Evolutionary conservation across 1,140 invertebrate genomes (phyloP).

Genomic region (Trichonephila clavata): DNA sequence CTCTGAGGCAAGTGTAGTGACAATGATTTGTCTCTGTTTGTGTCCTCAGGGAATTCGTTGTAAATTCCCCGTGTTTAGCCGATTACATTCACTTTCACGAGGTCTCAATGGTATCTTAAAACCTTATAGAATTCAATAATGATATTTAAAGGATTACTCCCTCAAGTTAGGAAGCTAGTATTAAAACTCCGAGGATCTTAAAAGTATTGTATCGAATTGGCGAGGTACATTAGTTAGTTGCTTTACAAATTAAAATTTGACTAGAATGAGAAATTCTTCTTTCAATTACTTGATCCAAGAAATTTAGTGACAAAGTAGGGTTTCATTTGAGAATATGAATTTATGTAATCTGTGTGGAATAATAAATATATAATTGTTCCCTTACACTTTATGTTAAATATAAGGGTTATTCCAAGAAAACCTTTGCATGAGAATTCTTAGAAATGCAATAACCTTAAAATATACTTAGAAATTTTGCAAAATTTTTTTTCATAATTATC

Average conservation of each 20-base stretch:
- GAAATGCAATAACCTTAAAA: too few relatives aligned
- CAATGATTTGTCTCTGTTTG: constrained; percentile 32
- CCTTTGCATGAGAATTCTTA: too few relatives aligned
- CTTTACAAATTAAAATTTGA: neutral
- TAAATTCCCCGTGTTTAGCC: constrained; percentile 25
- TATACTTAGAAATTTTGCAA: too few relatives aligned
- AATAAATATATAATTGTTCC: too few relatives aligned
- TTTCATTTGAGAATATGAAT: too few relatives aligned
- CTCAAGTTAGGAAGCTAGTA: neutral
- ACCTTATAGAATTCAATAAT: constrained; percentile 8
- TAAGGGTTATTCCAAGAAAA: too few relatives aligned
- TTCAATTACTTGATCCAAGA: too few relatives aligned
- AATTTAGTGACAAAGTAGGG: too few relatives aligned
- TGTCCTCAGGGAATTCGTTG: neutral
- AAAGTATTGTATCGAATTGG: neutral
- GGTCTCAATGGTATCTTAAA: constrained; percentile 37
- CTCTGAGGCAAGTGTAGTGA: neutral
- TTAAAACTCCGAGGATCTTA: neutral
- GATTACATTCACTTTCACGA: constrained; percentile 8
- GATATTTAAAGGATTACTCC: constrained; percentile 30
- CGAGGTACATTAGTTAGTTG: neutral
- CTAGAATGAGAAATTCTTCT: too few relatives aligned
- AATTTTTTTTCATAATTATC: too few relatives aligned
- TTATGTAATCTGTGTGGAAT: too few relatives aligned
- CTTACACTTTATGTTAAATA: too few relatives aligned